Conservation (phyloP, 2,888 invertebrate genomes). For the Adineta ricciae region DNA sequence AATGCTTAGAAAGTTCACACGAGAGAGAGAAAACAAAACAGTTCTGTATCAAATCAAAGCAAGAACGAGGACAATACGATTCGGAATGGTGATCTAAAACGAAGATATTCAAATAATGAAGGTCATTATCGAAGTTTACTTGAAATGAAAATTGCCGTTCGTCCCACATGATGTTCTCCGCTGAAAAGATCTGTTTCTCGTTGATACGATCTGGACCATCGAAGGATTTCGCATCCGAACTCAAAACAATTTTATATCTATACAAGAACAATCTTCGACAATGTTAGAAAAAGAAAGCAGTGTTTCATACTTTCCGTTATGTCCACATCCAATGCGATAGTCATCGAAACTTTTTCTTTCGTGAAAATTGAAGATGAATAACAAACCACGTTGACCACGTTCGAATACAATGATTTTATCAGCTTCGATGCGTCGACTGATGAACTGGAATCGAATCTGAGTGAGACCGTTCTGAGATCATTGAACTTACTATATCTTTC, state of each 20-base stretch:
- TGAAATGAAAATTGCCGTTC: conserved; percentile 59
- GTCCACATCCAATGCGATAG: conserved; percentile 79
- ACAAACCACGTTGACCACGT: conserved; percentile 70
- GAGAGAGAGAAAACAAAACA: no score
- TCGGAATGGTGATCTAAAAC: neutral
- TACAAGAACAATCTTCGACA: conserved; percentile 31
- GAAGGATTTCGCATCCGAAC: conserved; percentile 65
- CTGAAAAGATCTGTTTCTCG: conserved; percentile 56
- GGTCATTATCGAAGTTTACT: no score
- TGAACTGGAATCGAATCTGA: conserved; percentile 57
- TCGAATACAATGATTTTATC: conserved; percentile 92
- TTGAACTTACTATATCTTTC: conserved; percentile 38
- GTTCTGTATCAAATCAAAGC: no score
- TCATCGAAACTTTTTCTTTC: conserved; percentile 78
- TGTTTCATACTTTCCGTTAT: conserved; percentile 60
- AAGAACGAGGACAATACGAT: neutral
- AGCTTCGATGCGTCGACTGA: conserved; percentile 85
- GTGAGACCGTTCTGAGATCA: neutral
- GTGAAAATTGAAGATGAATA: conserved; percentile 87
- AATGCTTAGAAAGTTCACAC: no score
- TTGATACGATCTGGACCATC: conserved; percentile 70
- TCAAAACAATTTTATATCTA: conserved; percentile 67
- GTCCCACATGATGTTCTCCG: conserved; percentile 60
- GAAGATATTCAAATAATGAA: no score
- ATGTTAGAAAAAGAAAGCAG: conserved; percentile 34